Percentiles rank a stretch among this genome's conserved stretches.
Conservation (phyloP, 2,113 vertebrate species). For the Rostratula benghalensis region DNA sequence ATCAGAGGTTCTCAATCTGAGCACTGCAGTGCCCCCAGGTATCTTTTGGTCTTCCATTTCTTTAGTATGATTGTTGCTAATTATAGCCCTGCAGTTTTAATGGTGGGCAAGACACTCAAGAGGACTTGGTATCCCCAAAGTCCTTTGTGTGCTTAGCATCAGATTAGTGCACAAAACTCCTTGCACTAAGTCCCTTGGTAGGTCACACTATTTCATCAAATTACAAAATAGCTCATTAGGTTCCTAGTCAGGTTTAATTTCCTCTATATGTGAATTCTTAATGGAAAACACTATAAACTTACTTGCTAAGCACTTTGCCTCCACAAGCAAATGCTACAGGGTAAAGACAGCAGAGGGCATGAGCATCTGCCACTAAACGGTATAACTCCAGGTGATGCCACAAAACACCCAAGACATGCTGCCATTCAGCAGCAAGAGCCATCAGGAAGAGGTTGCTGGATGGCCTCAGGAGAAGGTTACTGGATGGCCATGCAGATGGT, state of each 20-base stretch:
- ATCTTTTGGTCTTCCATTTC: slow-evolving; percentile 12
- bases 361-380: neutral
- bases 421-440: neutral
- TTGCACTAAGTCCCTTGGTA: neutral
- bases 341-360: neutral
- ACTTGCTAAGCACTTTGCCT: neutral
- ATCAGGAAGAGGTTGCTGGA: neutral
- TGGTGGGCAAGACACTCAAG: neutral
- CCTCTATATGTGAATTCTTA: neutral
- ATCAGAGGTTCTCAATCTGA: neutral
- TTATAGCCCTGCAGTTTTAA: neutral
- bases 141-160: neutral
- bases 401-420: neutral
- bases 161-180: neutral
- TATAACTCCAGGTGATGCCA: neutral
- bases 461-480: neutral
- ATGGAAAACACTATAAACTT: neutral
- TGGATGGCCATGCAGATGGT: neutral
- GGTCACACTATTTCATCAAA: neutral
- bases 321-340: neutral
- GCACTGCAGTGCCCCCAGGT: neutral
- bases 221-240: neutral
- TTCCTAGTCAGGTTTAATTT: neutral
- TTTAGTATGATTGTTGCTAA: neutral
- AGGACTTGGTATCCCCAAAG: neutral